Evolutionary conservation across 2,888 invertebrate species (phyloP).

Genomic region (Julus scandinavius): DNA sequence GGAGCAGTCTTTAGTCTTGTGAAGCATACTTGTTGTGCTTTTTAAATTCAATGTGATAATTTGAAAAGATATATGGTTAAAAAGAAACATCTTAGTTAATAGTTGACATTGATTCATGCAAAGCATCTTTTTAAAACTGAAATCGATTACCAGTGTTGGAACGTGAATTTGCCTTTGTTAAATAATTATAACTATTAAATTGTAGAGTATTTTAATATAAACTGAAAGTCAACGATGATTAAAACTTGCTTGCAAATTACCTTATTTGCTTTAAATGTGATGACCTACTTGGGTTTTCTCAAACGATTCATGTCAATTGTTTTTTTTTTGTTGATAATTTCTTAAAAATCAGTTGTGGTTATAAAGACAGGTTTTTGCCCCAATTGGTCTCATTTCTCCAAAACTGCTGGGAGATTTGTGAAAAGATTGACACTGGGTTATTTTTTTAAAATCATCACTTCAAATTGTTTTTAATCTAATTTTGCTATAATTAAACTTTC

Average conservation of each 20-base stretch:
- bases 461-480: too few relatives aligned
- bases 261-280: not conserved
- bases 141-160: not conserved
- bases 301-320: not conserved
- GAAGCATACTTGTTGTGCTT: not conserved
- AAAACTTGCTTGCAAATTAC: not conserved
- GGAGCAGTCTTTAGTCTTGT: not conserved
- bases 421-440: not conserved
- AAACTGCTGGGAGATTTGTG: not conserved
- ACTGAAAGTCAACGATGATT: not conserved
- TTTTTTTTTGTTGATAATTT: not conserved
- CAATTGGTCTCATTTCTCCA: not conserved
- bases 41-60: not conserved
- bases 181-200: not conserved
- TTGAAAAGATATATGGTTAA: not conserved
- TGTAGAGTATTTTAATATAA: not conserved
- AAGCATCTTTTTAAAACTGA: not conserved
- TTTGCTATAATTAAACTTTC: too few relatives aligned
- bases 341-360: not conserved
- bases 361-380: not conserved
- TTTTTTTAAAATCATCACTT: not conserved
- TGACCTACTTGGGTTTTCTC: not conserved
- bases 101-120: not conserved
- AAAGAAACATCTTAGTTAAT: not conserved
- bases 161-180: not conserved